Percentiles rank a stretch among this genome's conserved stretches.
Evolutionary conservation across 2,113 vertebrate genomes (phyloP).

Genomic region (Anhinga rufa): DNA sequence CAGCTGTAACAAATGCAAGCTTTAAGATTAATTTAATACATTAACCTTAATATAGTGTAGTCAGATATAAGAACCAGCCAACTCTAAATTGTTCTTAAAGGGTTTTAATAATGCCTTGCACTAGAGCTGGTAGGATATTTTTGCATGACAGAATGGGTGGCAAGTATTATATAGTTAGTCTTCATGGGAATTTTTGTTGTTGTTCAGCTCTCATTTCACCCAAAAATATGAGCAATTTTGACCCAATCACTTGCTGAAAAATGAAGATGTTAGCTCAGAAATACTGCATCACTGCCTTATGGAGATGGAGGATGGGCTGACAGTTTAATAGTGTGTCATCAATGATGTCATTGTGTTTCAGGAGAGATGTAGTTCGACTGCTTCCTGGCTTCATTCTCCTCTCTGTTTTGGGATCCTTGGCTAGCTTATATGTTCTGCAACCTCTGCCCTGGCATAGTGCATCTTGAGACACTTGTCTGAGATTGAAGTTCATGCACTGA

Average conservation of each 20-base stretch:
- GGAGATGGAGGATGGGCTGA: background rate
- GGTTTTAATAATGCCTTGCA: background rate
- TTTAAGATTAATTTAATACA: background rate
- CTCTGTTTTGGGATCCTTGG: background rate
- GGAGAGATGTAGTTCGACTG: background rate
- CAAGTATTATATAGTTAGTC: background rate
- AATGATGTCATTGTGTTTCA: background rate
- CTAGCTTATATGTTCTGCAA: background rate
- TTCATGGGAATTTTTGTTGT: background rate
- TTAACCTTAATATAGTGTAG: background rate
- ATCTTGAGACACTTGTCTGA: background rate
- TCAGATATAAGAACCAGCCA: background rate
- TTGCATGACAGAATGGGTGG: background rate
- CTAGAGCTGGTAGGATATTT: background rate
- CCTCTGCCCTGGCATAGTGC: background rate
- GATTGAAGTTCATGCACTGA: background rate
- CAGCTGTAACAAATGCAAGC: background rate
- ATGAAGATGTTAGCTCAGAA: background rate
- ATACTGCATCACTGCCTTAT: background rate
- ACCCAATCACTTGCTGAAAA: background rate
- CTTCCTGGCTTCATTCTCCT: background rate
- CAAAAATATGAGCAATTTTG: background rate
- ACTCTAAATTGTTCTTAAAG: background rate
- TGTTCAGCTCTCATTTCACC: background rate
- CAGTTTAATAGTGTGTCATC: background rate